Evolutionary conservation across 2,113 vertebrate species (phyloP).

Genomic region (Eptatretus burgeri): DNA sequence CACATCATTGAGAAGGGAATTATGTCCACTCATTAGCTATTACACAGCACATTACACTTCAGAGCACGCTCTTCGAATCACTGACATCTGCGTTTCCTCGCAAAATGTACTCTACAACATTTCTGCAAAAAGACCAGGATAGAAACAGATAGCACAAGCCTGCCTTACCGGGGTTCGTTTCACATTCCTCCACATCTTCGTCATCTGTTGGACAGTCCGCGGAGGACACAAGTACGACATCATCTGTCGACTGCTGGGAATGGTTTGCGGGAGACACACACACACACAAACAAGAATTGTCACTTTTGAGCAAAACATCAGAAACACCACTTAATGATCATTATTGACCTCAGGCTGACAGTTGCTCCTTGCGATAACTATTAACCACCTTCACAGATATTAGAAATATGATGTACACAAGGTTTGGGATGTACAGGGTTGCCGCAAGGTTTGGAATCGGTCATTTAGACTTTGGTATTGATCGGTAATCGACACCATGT

Average conservation of each 20-base stretch:
- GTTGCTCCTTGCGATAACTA: too few relatives aligned
- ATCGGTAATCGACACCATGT: too few relatives aligned
- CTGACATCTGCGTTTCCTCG: too few relatives aligned
- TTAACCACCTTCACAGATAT: too few relatives aligned
- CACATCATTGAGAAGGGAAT: neutral
- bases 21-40: neutral
- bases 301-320: too few relatives aligned
- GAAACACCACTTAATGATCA: too few relatives aligned
- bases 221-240: slow-evolving; percentile 48
- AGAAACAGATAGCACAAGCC: neutral
- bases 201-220: slow-evolving; percentile 76
- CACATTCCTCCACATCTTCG: slow-evolving; percentile 72
- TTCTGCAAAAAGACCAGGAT: neutral
- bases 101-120: neutral
- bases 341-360: too few relatives aligned
- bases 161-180: slow-evolving; percentile 66
- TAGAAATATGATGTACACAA: too few relatives aligned
- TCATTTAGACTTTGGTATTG: too few relatives aligned
- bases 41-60: neutral
- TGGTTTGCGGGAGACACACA: neutral
- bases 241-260: slow-evolving; percentile 43
- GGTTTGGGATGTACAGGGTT: too few relatives aligned
- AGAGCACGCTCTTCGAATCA: neutral
- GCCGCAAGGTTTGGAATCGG: too few relatives aligned
- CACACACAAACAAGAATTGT: too few relatives aligned